Evolutionary conservation across 2,113 vertebrate species (phyloP).

Genomic region (Pao palembangensis): DNA sequence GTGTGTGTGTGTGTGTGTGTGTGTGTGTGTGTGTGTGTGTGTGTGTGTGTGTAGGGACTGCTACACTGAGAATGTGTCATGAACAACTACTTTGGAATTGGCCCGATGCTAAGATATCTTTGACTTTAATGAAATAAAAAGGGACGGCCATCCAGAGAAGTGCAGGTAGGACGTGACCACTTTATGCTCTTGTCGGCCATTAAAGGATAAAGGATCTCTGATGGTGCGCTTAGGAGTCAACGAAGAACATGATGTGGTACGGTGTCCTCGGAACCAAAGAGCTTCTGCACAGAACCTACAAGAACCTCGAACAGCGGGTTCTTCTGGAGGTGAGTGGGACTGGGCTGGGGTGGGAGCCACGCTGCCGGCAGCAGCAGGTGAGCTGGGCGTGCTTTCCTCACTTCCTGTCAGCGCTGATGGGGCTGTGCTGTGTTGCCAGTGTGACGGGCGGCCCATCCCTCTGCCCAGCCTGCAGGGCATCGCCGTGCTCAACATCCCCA

Average conservation of each 20-base stretch:
- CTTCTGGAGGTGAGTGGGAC: constrained; percentile 83
- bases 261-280: constrained; percentile 92
- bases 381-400: not conserved
- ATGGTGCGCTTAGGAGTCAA: constrained; percentile 79
- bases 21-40: not conserved
- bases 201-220: no score
- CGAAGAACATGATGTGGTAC: constrained; percentile 98
- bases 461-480: constrained; percentile 93
- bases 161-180: constrained; percentile 73
- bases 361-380: not conserved
- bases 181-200: no score
- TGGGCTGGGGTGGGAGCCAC: no score
- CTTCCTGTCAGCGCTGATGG: not conserved
- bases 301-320: constrained; percentile 91
- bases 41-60: constrained; percentile 74
- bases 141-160: constrained; percentile 93
- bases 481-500: constrained; percentile 92
- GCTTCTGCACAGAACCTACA: constrained; percentile 89
- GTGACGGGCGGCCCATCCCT: constrained; percentile 88
- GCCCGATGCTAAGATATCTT: constrained; percentile 92
- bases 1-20: no score
- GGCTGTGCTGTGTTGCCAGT: constrained; percentile 62
- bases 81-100: constrained; percentile 97
- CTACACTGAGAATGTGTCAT: constrained; percentile 92
- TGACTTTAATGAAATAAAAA: constrained; percentile 95